phyloP scores from a whole-genome alignment of 2,113 vertebrate species.

The Siniperca chuatsi region DNA sequence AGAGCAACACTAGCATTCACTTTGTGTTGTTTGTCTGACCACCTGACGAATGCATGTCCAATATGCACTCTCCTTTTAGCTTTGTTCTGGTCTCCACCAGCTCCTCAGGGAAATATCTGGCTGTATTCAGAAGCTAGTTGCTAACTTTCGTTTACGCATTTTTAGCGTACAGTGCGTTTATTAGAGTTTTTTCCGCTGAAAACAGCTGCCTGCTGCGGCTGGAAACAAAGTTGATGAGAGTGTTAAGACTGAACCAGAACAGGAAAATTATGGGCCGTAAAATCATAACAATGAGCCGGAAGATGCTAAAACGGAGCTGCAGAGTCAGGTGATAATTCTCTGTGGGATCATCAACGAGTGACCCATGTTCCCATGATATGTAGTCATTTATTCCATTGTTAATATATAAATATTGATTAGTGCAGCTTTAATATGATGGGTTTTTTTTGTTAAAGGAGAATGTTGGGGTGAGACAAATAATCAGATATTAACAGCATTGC shows the following conservation, averaged over 20 bases:
- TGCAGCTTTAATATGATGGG: neutral
- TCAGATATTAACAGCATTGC: neutral
- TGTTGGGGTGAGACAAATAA: neutral
- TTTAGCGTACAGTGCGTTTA: neutral
- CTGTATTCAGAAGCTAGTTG: neutral
- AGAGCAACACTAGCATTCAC: neutral
- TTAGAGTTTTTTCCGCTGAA: neutral
- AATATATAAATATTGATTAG: neutral
- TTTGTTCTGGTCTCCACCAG: neutral
- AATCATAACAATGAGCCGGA: neutral
- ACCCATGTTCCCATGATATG: neutral
- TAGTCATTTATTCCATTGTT: neutral
- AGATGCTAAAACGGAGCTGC: neutral
- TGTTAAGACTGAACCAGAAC: neutral
- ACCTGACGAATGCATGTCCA: neutral
- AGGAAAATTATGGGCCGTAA: neutral
- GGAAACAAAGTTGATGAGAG: neutral
- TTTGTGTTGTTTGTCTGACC: neutral
- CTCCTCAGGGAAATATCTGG: neutral
- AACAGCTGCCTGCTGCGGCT: neutral
- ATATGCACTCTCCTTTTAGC: neutral
- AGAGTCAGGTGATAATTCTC: neutral
- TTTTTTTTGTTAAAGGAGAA: neutral
- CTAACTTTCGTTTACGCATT: neutral
- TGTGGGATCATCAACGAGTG: neutral